phyloP scores from a whole-genome alignment of 53 echinoderm and acorn worm genomes.

The Henricia sp. region DNA sequence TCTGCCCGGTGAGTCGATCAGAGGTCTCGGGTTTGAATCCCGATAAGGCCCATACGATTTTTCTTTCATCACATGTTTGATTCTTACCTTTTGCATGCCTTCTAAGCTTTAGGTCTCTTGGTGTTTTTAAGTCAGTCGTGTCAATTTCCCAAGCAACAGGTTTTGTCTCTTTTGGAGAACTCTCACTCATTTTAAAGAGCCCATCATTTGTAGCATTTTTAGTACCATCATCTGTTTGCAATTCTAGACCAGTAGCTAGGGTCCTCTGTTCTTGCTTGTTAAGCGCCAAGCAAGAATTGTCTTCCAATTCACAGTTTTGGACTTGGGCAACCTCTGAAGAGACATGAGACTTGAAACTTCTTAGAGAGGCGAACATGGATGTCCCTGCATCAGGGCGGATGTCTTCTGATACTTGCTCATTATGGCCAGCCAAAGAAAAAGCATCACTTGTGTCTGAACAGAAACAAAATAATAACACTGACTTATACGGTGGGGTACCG shows the following conservation, averaged over 20 bases:
- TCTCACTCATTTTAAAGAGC: neutral
- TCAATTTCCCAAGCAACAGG: slow-evolving; percentile 83
- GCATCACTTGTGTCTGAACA: neutral
- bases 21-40: no score
- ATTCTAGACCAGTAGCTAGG: neutral
- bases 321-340: neutral
- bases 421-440: neutral
- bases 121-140: slow-evolving; percentile 53
- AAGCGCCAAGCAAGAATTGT: neutral
- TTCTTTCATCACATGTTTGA: no score
- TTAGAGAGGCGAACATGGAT: neutral
- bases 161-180: neutral
- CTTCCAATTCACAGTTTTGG: neutral
- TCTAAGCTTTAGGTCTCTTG: slow-evolving; percentile 38
- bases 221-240: neutral
- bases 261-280: neutral
- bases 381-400: neutral
- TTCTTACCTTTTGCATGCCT: slow-evolving; percentile 19
- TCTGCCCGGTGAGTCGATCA: no score
- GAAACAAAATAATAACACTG: no score
- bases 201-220: neutral
- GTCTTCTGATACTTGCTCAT: neutral
- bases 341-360: neutral
- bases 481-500: no score
- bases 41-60: no score